Evolutionary conservation across 2,113 vertebrate genomes (phyloP).

Genomic region (Nibea coibor): DNA sequence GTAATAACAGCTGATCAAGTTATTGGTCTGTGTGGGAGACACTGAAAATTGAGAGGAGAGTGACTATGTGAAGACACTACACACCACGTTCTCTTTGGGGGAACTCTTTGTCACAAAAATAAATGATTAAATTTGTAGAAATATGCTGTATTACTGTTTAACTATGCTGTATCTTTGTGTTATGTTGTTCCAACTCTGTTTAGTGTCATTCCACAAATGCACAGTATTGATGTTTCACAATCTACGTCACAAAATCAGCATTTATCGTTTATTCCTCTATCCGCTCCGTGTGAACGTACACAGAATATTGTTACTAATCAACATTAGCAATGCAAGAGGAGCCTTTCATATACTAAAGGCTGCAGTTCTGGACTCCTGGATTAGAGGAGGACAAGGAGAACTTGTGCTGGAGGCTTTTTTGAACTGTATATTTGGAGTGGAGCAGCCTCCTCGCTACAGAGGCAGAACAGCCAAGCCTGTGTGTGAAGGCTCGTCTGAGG

Average conservation of each 20-base stretch:
- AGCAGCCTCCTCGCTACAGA: slow-evolving; percentile 34
- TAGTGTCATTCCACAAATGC: slow-evolving; percentile 11
- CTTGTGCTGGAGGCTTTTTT: slow-evolving; percentile 67
- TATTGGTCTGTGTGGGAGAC: slow-evolving; percentile 2
- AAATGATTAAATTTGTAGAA: slow-evolving; percentile 7
- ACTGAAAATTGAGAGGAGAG: slow-evolving; percentile 9
- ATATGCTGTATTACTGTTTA: not conserved
- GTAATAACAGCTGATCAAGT: slow-evolving; percentile 24
- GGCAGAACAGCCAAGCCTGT: slow-evolving; percentile 72
- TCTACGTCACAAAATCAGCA: slow-evolving; percentile 7
- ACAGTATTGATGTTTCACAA: slow-evolving; percentile 15
- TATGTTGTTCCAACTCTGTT: slow-evolving; percentile 19
- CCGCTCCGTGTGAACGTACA: not conserved
- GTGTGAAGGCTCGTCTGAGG: slow-evolving; percentile 41
- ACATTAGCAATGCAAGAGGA: slow-evolving; percentile 55
- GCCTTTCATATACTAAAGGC: not conserved
- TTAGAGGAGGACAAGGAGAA: slow-evolving; percentile 67
- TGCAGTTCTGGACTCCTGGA: slow-evolving; percentile 17
- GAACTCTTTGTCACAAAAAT: not conserved
- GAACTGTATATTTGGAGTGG: slow-evolving; percentile 68
- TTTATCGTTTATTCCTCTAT: not conserved
- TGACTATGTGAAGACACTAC: not conserved
- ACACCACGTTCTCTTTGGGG: not conserved
- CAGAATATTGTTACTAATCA: slow-evolving; percentile 58
- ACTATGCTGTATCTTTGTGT: slow-evolving; percentile 12